These are phyloP conservation scores for Schizotus pectinicornis DNA, from an alignment of 2,888 invertebrate species.

Conservation along the genomic window DNA sequence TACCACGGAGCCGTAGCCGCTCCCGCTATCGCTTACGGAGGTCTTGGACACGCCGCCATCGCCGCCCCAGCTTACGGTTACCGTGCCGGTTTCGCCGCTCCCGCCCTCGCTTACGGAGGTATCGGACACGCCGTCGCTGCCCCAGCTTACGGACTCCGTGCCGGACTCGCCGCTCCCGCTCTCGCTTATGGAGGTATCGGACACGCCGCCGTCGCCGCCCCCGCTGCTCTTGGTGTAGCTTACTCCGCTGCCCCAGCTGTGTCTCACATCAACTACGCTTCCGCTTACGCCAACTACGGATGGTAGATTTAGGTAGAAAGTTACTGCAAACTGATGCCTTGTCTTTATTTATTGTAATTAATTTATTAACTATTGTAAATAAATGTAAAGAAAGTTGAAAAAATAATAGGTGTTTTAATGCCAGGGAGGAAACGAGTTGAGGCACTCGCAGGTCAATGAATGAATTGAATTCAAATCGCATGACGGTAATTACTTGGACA, in stretches of 20 bases:
- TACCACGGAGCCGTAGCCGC: conserved; percentile 29
- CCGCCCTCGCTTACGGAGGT: conserved; percentile 54
- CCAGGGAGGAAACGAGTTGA: too few relatives aligned
- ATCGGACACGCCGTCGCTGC: conserved; percentile 25
- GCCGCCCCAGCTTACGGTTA: background rate
- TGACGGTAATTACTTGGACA: too few relatives aligned
- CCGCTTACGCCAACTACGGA: conserved; percentile 41
- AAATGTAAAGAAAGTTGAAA: too few relatives aligned
- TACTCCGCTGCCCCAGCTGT: conserved; percentile 68
- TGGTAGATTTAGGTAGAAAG: conserved; percentile 12
- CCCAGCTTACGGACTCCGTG: conserved; percentile 29
- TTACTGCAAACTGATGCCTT: conserved; percentile 1
- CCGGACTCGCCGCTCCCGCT: conserved; percentile 32
- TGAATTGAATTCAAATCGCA: too few relatives aligned
- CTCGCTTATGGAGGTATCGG: conserved; percentile 55
- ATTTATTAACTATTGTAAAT: background rate
- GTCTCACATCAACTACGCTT: conserved; percentile 66
- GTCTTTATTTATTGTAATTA: background rate
- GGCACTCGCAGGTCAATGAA: too few relatives aligned
- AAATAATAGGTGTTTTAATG: too few relatives aligned
- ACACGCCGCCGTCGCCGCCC: conserved; percentile 47
- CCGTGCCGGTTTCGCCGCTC: conserved; percentile 20
- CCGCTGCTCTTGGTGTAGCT: conserved; percentile 52
- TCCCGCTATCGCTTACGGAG: conserved; percentile 26
- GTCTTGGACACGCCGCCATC: conserved; percentile 47